Evolutionary conservation across 2,797 vertebrate species (phyloP).

Genomic region (Danio jaintianensis): DNA sequence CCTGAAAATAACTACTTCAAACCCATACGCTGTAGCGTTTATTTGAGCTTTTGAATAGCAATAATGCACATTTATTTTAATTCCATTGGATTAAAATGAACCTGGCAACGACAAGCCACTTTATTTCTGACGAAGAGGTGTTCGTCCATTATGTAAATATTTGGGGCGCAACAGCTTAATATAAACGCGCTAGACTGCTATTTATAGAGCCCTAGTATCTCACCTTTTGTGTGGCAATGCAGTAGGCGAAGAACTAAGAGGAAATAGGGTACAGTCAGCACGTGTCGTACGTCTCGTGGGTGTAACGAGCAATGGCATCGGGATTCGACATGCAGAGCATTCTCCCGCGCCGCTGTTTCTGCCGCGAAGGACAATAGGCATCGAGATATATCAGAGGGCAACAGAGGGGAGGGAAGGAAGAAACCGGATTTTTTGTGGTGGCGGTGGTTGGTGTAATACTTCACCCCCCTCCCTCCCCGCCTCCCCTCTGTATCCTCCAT

Average conservation of each 20-base stretch:
- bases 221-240: slow-evolving; percentile 48
- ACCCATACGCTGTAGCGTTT: slow-evolving; percentile 15
- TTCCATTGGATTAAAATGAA: background rate
- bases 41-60: background rate
- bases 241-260: slow-evolving; percentile 15
- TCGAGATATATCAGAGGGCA: slow-evolving; percentile 73
- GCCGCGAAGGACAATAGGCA: slow-evolving; percentile 79
- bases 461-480: slow-evolving; percentile 53
- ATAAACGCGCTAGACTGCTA: slow-evolving; percentile 4
- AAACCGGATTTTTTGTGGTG: slow-evolving; percentile 73
- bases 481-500: slow-evolving; percentile 61
- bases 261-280: slow-evolving; percentile 30
- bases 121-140: background rate
- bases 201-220: slow-evolving; percentile 47
- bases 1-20: slow-evolving; percentile 62
- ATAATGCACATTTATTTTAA: background rate
- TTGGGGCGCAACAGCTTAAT: slow-evolving; percentile 40
- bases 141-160: slow-evolving; percentile 3
- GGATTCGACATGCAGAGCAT: slow-evolving; percentile 33
- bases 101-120: background rate
- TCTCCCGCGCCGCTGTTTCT: slow-evolving; percentile 60
- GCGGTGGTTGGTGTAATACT: slow-evolving; percentile 76
- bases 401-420: slow-evolving; percentile 69
- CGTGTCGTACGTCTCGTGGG: slow-evolving; percentile 36
- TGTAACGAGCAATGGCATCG: slow-evolving; percentile 49